Conservation (phyloP, 1,140 invertebrate genomes). For the Caerostris extrusa region DNA sequence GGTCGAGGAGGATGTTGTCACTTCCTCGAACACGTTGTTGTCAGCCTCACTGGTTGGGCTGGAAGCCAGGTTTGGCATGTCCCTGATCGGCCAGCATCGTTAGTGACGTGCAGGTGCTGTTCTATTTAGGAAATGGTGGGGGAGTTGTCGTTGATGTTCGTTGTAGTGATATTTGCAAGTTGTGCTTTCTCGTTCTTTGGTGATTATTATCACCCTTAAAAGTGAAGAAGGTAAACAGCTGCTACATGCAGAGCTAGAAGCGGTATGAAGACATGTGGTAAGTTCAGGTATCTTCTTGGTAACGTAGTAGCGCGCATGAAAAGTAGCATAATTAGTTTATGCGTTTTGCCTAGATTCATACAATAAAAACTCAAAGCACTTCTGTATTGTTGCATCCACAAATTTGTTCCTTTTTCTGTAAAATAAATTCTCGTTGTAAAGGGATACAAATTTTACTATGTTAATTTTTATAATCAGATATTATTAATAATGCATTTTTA, state of each 20-base stretch:
- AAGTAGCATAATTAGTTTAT: not conserved
- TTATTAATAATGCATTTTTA: not conserved
- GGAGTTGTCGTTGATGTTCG: not conserved
- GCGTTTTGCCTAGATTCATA: no score
- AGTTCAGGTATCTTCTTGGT: not conserved
- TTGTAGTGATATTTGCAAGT: not conserved
- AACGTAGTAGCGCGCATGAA: not conserved
- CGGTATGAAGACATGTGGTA: not conserved
- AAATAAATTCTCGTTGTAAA: no score
- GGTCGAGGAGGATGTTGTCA: constrained; percentile 20
- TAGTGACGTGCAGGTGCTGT: not conserved
- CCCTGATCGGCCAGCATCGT: constrained; percentile 45
- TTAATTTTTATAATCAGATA: not conserved
- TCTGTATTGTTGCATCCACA: not conserved
- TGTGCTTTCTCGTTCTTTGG: not conserved
- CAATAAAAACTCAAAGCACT: no score
- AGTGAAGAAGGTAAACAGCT: not conserved
- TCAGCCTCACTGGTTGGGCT: constrained; percentile 79
- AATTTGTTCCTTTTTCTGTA: not conserved
- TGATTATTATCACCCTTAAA: not conserved
- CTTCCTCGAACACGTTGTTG: constrained; percentile 55
- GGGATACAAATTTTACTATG: no score
- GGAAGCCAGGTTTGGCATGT: not conserved
- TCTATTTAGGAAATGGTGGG: not conserved
- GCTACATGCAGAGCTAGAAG: not conserved